These are phyloP conservation scores for Thecocarcelia acutangulata DNA, from an alignment of 2,888 invertebrate genomes.

Conservation along the genomic window DNA sequence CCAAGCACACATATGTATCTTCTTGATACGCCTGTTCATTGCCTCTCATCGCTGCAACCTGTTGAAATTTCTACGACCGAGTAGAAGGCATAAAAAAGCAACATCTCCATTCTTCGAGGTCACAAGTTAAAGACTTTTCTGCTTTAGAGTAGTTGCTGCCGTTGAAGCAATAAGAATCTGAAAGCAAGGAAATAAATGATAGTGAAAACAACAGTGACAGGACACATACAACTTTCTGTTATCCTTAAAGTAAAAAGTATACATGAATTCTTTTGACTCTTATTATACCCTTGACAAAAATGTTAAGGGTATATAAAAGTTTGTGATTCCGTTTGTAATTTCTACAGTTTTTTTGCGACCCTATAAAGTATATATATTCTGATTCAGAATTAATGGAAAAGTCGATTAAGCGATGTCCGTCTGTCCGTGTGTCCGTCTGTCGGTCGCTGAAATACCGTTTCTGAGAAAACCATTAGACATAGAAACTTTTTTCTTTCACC, in stretches of 20 bases:
- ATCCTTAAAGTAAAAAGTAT: slow-evolving; percentile 56
- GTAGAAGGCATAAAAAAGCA: background rate
- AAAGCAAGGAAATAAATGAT: background rate
- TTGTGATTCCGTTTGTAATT: no score
- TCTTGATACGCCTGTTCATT: background rate
- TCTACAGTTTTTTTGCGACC: no score
- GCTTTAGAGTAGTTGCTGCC: background rate
- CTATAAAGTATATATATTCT: no score
- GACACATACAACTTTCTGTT: slow-evolving; percentile 62
- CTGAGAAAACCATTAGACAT: no score
- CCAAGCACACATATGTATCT: background rate
- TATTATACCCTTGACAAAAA: no score
- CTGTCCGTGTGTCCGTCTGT: no score
- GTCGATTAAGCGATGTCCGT: no score
- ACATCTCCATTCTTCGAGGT: background rate
- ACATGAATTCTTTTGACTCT: no score
- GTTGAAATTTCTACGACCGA: slow-evolving; percentile 38
- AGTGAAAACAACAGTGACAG: slow-evolving; percentile 39
- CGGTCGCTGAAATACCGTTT: no score
- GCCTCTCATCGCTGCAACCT: slow-evolving; percentile 36
- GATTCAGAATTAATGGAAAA: no score
- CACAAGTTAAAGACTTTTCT: background rate
- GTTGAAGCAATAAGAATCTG: slow-evolving; percentile 13
- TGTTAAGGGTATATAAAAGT: no score
- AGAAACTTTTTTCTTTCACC: no score